These are phyloP conservation scores for Elgaria multicarinata DNA, from an alignment of 2,113 vertebrate species.

Conservation along the genomic window DNA sequence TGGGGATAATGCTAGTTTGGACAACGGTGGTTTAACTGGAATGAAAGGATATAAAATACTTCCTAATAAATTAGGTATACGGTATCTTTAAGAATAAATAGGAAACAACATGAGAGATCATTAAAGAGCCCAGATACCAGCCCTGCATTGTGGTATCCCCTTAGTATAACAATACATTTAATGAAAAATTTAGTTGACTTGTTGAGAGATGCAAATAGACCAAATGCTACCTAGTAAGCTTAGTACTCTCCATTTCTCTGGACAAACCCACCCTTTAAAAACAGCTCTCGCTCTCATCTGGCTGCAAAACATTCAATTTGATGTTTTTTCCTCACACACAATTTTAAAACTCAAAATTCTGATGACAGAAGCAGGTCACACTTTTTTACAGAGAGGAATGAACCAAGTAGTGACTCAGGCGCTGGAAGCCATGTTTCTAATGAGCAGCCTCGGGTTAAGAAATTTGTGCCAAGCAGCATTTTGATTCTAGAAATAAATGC, in stretches of 20 bases:
- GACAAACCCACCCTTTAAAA: neutral
- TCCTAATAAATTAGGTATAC: neutral
- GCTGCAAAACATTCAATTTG: neutral
- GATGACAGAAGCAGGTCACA: conserved; percentile 15
- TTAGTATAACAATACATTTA: neutral
- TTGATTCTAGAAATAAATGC: conserved; percentile 47
- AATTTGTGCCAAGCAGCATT: conserved; percentile 6
- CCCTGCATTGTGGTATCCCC: neutral
- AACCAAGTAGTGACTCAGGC: neutral
- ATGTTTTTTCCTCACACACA: neutral
- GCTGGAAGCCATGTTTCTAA: neutral
- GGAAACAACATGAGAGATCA: neutral
- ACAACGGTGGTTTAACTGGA: neutral
- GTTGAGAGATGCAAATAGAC: neutral
- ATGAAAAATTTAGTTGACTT: neutral
- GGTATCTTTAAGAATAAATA: neutral
- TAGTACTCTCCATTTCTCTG: neutral
- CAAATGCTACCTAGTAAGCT: neutral
- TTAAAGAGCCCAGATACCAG: neutral
- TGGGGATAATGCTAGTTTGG: neutral
- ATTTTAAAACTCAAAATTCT: neutral
- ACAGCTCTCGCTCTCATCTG: neutral
- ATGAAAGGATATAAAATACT: neutral
- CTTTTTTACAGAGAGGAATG: neutral
- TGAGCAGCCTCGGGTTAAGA: neutral